Percentiles rank a stretch among this genome's conserved stretches.
These are phyloP conservation scores for Catocala nupta DNA, from an alignment of 2,888 invertebrate species.

Conservation along the genomic window DNA sequence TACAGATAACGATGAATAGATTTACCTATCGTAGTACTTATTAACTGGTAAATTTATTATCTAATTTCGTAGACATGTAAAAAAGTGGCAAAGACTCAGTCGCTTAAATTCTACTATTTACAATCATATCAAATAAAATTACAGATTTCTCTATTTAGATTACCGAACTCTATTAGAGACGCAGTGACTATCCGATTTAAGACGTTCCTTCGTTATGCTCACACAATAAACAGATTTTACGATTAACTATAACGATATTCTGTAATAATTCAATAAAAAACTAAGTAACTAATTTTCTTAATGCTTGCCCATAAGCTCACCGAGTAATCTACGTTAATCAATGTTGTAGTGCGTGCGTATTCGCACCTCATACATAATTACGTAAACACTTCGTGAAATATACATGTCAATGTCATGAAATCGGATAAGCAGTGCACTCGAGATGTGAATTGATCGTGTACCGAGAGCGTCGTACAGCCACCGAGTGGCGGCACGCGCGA, in stretches of 20 bases:
- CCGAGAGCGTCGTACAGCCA: constrained; percentile 24
- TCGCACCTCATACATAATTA: background rate
- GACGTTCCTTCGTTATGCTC: background rate
- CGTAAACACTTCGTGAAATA: constrained; percentile 7
- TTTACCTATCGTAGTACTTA: constrained; percentile 55
- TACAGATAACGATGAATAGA: constrained; percentile 70
- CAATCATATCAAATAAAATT: constrained; percentile 56
- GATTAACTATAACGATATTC: background rate
- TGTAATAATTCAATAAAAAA: no score
- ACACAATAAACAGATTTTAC: background rate
- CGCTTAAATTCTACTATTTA: constrained; percentile 82
- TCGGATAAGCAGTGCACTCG: constrained; percentile 21
- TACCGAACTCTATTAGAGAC: constrained; percentile 17
- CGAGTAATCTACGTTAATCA: no score
- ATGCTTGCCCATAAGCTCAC: no score
- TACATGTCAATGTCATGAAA: constrained; percentile 1
- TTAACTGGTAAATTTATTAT: constrained; percentile 60
- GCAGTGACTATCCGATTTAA: constrained; percentile 26
- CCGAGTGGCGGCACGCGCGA: constrained; percentile 30
- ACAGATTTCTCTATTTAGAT: constrained; percentile 31
- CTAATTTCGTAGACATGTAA: constrained; percentile 82
- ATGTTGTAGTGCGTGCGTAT: no score
- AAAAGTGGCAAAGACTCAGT: constrained; percentile 86
- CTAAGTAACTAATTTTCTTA: no score
- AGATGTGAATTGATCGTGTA: constrained; percentile 15